Evolutionary conservation across 2,888 invertebrate species (phyloP).

Genomic region (Heliconius ismenius): DNA sequence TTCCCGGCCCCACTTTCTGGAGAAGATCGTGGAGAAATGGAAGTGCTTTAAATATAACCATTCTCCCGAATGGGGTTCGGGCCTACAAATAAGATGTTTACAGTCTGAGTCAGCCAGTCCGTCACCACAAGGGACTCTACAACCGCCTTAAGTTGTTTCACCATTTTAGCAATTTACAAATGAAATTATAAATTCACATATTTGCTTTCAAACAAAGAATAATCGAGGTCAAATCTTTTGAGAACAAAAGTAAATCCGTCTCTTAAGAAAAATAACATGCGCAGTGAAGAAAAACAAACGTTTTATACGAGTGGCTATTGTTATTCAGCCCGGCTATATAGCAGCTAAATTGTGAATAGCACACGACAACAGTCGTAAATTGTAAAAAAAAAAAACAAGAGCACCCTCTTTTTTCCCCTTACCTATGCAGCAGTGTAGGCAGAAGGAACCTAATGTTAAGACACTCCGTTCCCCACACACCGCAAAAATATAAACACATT

Average conservation of each 20-base stretch:
- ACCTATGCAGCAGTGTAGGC: not conserved
- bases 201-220: not conserved
- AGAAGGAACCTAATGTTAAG: not conserved
- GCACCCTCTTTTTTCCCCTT: not conserved
- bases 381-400: slow-evolving; percentile 19
- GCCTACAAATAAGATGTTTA: not conserved
- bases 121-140: no score
- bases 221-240: slow-evolving; percentile 13
- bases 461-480: not conserved
- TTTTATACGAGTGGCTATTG: slow-evolving; percentile 33
- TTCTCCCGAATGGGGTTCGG: not conserved
- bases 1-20: no score
- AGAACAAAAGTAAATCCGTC: not conserved
- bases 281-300: slow-evolving; percentile 24
- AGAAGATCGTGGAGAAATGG: not conserved
- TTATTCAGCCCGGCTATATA: not conserved
- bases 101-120: not conserved
- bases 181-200: no score
- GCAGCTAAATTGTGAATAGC: slow-evolving; percentile 3
- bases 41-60: not conserved
- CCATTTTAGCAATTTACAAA: no score
- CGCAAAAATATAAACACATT: not conserved
- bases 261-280: not conserved
- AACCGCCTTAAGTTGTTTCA: no score
- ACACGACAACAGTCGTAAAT: slow-evolving; percentile 25